These are phyloP conservation scores for Pseudorasbora parva DNA, from an alignment of 2,113 vertebrate species.

Conservation along the genomic window DNA sequence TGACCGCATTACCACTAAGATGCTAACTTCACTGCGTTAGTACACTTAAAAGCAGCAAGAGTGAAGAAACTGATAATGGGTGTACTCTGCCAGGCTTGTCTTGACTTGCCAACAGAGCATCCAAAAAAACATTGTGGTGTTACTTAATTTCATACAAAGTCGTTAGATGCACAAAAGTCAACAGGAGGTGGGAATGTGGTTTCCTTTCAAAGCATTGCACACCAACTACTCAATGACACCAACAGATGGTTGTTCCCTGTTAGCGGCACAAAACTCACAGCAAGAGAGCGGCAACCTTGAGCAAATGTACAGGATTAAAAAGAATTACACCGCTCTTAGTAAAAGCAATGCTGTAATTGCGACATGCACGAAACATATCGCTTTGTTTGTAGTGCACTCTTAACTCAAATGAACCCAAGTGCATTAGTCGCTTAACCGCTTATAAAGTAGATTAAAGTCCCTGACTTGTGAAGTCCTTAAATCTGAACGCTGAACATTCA, in stretches of 20 bases:
- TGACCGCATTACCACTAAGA: background rate
- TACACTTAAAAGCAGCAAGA: background rate
- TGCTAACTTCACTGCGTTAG: background rate
- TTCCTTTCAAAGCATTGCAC: background rate
- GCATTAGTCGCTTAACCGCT: conserved; percentile 22
- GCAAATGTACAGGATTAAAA: conserved; percentile 29
- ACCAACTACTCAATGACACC: conserved; percentile 1
- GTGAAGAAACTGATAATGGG: conserved; percentile 4
- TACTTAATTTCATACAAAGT: conserved; percentile 46
- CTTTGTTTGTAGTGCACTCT: conserved; percentile 21
- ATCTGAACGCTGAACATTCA: conserved; percentile 15
- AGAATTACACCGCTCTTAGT: conserved; percentile 23
- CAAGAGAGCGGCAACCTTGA: conserved; percentile 10
- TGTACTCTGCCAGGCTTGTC: conserved; percentile 12
- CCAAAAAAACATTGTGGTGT: background rate
- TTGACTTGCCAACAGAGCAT: conserved; percentile 8
- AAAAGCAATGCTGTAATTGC: conserved; percentile 26
- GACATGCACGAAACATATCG: background rate
- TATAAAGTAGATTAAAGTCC: conserved; percentile 33
- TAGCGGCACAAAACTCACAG: background rate
- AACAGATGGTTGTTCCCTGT: conserved; percentile 34
- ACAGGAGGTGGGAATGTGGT: conserved; percentile 25
- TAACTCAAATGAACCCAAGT: conserved; percentile 27
- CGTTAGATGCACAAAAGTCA: conserved; percentile 38
- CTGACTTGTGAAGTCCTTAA: conserved; percentile 28